A percentile compares a stretch with the other conserved stretches of the same genome.
Evolutionary conservation across 2,797 vertebrate genomes (phyloP).

Genomic region (Meda fulgida): DNA sequence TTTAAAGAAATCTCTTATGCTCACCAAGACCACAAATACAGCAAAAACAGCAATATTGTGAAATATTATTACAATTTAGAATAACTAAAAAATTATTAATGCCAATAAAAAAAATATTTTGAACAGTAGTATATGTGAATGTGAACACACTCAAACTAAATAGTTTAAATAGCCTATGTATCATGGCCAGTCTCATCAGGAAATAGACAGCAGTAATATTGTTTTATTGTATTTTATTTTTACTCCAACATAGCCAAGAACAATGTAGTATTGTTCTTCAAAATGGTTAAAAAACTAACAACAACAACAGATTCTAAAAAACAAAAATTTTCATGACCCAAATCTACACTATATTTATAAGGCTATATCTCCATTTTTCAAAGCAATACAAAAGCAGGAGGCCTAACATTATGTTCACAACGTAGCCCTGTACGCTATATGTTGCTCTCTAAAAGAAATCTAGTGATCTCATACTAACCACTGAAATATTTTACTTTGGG

Average conservation of each 20-base stretch:
- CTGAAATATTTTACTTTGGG: neutral
- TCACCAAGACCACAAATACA: neutral
- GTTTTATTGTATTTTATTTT: neutral
- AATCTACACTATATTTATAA: neutral
- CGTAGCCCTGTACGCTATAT: neutral
- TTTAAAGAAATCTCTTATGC: neutral
- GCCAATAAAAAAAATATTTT: neutral
- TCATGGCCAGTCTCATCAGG: neutral
- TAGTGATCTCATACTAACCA: neutral
- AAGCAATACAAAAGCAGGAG: neutral
- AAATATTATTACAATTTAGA: neutral
- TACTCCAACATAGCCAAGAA: neutral
- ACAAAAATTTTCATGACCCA: neutral
- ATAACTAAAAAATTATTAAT: neutral
- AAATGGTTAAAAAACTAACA: neutral
- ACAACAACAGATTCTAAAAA: neutral
- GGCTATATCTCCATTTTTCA: neutral
- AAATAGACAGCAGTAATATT: neutral
- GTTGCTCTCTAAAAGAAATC: neutral
- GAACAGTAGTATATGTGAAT: neutral
- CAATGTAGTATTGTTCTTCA: neutral
- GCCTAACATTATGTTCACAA: neutral
- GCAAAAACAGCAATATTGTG: neutral
- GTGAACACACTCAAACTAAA: neutral
- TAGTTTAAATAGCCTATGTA: neutral